phyloP scores from a whole-genome alignment of 53 echinoderm and acorn worm genomes.

The Astropecten irregularis region DNA sequence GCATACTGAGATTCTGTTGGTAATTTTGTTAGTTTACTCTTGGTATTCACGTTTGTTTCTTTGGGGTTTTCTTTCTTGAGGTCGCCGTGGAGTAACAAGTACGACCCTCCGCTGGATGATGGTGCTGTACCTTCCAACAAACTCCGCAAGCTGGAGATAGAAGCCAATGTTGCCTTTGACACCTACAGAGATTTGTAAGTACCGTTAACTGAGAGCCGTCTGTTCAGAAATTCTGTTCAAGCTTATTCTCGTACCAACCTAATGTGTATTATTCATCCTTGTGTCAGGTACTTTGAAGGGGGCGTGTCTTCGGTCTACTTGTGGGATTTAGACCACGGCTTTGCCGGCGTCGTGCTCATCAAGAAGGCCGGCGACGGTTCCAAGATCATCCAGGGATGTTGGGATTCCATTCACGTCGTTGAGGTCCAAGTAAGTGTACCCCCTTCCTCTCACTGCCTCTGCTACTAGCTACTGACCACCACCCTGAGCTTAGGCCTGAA shows the following conservation, averaged over 20 bases:
- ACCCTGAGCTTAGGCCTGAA: too few species aligned
- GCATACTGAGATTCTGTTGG: too few species aligned
- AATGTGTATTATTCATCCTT: background rate
- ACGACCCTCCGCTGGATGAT: constrained; percentile 83
- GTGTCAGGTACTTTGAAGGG: constrained; percentile 95
- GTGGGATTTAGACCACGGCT: constrained; percentile 96
- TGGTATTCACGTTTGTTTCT: too few species aligned
- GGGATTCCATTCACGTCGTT: constrained; percentile 99
- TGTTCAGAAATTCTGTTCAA: background rate
- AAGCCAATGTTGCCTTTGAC: constrained; percentile 96
- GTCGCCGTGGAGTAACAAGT: constrained; percentile 96
- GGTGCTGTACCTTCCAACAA: constrained; percentile 85
- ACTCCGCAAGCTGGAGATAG: constrained; percentile 81
- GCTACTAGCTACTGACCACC: too few species aligned
- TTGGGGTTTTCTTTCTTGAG: constrained; percentile 46
- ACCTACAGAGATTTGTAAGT: constrained; percentile 99
- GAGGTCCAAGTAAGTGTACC: constrained; percentile 81
- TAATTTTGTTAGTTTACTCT: too few species aligned
- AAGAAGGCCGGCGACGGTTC: constrained; percentile 98
- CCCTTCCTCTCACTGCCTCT: constrained; percentile 8
- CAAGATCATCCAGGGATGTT: constrained; percentile 97
- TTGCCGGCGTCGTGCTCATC: constrained; percentile 98
- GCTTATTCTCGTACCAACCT: too few species aligned
- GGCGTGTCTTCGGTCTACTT: constrained; percentile 98
- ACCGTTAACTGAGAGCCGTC: background rate